Conservation (phyloP, 2,888 invertebrate genomes). For the Drosophila rellima region DNA sequence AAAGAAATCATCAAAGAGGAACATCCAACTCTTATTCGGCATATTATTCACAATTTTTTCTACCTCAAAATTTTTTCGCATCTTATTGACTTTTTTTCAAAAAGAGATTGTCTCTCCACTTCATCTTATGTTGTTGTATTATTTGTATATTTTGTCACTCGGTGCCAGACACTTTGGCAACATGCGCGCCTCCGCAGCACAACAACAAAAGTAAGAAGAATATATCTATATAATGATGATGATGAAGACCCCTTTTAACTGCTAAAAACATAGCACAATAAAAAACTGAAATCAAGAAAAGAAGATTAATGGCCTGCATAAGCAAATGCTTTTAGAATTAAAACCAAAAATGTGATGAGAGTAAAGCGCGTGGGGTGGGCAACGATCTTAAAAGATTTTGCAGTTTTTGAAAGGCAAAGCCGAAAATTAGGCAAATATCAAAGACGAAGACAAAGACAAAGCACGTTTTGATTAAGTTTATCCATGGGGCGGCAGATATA, state of each 20-base stretch:
- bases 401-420: conserved; percentile 15
- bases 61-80: conserved; percentile 2
- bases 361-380: conserved; percentile 28
- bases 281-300: conserved; percentile 28
- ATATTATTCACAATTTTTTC: conserved; percentile 12
- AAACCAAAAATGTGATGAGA: conserved; percentile 39
- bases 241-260: conserved; percentile 63
- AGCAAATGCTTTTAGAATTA: conserved; percentile 61
- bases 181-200: conserved; percentile 33
- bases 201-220: conserved; percentile 13
- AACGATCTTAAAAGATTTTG: conserved; percentile 5
- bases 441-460: conserved; percentile 30
- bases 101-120: conserved; percentile 36
- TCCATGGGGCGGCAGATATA: conserved; percentile 11
- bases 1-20: not conserved
- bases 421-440: conserved; percentile 27
- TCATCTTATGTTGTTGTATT: not conserved
- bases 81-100: conserved; percentile 36
- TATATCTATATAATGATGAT: conserved; percentile 15
- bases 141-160: conserved; percentile 59
- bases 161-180: conserved; percentile 66
- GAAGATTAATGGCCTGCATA: conserved; percentile 66
- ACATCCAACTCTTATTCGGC: not conserved
- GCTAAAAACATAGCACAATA: conserved; percentile 45
- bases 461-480: conserved; percentile 36